Evolutionary conservation across 53 echinoderm and acorn worm species (phyloP).

Genomic region (Astropecten irregularis): DNA sequence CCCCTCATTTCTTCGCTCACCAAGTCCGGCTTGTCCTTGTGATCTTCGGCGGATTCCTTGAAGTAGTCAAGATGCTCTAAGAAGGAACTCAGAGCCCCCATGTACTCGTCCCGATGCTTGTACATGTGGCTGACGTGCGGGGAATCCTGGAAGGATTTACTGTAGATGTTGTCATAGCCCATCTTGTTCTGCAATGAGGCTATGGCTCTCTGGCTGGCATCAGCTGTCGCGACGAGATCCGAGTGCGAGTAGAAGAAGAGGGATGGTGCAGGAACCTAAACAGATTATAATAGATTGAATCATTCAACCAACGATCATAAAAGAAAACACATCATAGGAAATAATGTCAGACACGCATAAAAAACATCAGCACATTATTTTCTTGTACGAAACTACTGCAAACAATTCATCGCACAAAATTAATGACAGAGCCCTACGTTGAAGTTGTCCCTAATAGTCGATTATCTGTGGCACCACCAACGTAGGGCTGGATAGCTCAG

Average conservation of each 20-base stretch:
- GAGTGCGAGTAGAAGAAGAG: slow-evolving; percentile 89
- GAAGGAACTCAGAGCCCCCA: slow-evolving; percentile 64
- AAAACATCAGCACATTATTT: too few relatives aligned
- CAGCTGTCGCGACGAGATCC: slow-evolving; percentile 78
- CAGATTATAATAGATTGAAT: too few relatives aligned
- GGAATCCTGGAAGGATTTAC: slow-evolving; percentile 81
- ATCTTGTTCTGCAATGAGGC: slow-evolving; percentile 55
- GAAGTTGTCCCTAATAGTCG: too few relatives aligned
- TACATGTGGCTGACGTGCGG: slow-evolving; percentile 94
- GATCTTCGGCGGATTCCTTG: slow-evolving; percentile 37
- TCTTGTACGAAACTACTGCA: too few relatives aligned
- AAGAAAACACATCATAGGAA: too few relatives aligned
- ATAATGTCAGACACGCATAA: too few relatives aligned
- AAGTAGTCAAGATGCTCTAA: slow-evolving; percentile 73
- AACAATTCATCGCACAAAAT: too few relatives aligned
- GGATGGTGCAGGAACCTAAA: slow-evolving; percentile 71
- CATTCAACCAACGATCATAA: too few relatives aligned
- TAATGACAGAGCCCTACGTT: too few relatives aligned
- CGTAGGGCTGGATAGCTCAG: too few relatives aligned
- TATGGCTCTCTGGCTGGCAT: slow-evolving; percentile 63
- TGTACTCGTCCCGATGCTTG: slow-evolving; percentile 77
- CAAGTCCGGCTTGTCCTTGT: slow-evolving; percentile 7
- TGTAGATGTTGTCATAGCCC: slow-evolving; percentile 75
- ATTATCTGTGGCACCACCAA: too few relatives aligned
- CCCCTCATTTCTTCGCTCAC: slow-evolving; percentile 16